Evolutionary conservation across 64 coral and sea anemone species (phyloP).

Genomic region (Astreopora myriophthalma): DNA sequence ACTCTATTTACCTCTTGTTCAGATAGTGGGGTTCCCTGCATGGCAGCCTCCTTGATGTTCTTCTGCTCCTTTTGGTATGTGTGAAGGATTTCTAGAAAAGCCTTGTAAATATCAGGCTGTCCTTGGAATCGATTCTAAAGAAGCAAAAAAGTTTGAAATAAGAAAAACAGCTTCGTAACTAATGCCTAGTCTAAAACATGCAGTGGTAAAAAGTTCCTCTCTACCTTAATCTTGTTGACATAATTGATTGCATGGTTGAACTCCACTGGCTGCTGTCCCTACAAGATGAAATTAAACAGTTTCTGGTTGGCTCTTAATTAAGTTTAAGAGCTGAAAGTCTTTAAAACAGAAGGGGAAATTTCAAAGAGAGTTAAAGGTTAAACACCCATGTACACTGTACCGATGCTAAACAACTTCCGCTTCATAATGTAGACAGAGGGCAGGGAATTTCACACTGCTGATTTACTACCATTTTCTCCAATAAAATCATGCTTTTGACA

Average conservation of each 20-base stretch:
- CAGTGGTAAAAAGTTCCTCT: background rate
- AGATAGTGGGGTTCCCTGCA: constrained; percentile 94
- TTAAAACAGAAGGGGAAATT: background rate
- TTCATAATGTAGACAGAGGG: no score
- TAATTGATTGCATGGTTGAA: constrained; percentile 99
- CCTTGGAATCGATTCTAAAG: constrained; percentile 97
- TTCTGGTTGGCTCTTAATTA: background rate
- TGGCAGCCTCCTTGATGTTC: constrained; percentile 94
- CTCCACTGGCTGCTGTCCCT: constrained; percentile 95
- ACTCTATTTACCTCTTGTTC: constrained; percentile 86
- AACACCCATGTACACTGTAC: no score
- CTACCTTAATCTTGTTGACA: constrained; percentile 99
- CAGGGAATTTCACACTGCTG: no score
- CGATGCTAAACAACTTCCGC: no score
- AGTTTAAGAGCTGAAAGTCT: no score
- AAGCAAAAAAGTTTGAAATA: background rate
- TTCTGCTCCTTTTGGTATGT: constrained; percentile 98
- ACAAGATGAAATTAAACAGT: constrained; percentile 1
- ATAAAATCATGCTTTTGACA: no score
- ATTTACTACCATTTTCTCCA: no score
- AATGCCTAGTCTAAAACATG: no score
- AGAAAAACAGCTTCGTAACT: background rate
- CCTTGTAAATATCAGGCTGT: constrained; percentile 96
- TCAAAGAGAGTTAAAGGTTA: background rate
- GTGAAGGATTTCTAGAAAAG: constrained; percentile 96